A percentile compares a stretch with the other conserved stretches of the same genome.
Evolutionary conservation across 2,797 vertebrate genomes (phyloP).

Genomic region (Syndactyla subalaris): DNA sequence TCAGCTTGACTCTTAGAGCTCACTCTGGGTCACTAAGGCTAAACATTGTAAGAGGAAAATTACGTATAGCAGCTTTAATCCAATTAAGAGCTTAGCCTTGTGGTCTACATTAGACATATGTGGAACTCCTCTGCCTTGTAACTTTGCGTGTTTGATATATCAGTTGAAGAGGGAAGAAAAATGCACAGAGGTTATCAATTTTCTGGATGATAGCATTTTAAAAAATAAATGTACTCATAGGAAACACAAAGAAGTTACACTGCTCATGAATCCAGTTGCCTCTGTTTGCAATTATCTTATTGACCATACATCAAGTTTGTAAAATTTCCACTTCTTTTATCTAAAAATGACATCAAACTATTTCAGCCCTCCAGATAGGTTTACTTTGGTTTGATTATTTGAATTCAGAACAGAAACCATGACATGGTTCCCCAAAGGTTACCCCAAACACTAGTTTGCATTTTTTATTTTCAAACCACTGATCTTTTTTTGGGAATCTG

Average conservation of each 20-base stretch:
- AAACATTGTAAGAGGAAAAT: background rate
- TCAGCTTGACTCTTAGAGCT: background rate
- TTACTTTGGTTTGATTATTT: background rate
- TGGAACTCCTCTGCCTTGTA: background rate
- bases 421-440: background rate
- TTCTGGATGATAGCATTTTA: background rate
- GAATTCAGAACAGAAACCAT: background rate
- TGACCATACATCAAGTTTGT: background rate
- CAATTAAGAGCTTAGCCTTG: background rate
- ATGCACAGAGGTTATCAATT: background rate
- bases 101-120: background rate
- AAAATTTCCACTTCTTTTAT: background rate
- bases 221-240: background rate
- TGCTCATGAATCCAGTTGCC: background rate
- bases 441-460: background rate
- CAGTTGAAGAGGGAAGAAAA: background rate
- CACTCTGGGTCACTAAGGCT: background rate
- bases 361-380: background rate
- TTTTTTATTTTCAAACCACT: background rate
- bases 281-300: background rate
- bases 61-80: background rate
- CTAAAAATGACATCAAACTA: background rate
- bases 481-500: background rate
- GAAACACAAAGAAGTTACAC: background rate
- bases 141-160: background rate